phyloP scores from a whole-genome alignment of 1,140 invertebrate genomes.

The Drosophila biarmipes region DNA sequence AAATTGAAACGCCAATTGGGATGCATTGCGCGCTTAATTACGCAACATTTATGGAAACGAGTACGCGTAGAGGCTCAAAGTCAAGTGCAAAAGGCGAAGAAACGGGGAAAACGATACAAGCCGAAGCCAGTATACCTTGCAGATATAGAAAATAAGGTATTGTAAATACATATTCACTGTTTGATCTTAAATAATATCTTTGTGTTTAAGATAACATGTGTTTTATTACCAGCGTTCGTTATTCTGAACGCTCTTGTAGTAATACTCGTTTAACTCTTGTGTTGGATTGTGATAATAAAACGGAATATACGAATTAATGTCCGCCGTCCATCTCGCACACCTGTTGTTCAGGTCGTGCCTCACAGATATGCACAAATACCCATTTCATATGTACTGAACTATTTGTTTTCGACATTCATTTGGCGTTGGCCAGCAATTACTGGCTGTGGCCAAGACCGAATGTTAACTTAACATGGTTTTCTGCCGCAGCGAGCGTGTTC shows the following conservation, averaged over 20 bases:
- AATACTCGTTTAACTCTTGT: too few species aligned
- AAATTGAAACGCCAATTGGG: slow-evolving; percentile 28
- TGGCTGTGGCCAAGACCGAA: not conserved
- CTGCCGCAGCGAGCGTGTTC: slow-evolving; percentile 2
- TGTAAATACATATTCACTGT: too few species aligned
- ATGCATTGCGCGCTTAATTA: slow-evolving; percentile 62
- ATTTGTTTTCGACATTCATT: not conserved
- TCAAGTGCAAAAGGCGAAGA: slow-evolving; percentile 57
- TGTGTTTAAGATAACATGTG: too few species aligned
- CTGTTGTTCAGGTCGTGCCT: too few species aligned
- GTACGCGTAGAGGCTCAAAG: slow-evolving; percentile 34
- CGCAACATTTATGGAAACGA: slow-evolving; percentile 31
- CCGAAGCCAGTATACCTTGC: not conserved
- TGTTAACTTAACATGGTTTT: slow-evolving; percentile 20
- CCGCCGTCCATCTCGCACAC: too few species aligned
- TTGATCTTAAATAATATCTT: too few species aligned
- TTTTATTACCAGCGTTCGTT: too few species aligned
- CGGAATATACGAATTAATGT: not conserved
- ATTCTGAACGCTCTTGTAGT: too few species aligned
- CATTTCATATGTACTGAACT: not conserved
- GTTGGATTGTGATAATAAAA: not conserved
- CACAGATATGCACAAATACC: not conserved
- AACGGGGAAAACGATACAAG: slow-evolving; percentile 5
- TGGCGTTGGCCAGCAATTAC: not conserved
- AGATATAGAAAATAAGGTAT: not conserved